Evolutionary conservation across 2,113 vertebrate species (phyloP).

Genomic region (Scomber scombrus): DNA sequence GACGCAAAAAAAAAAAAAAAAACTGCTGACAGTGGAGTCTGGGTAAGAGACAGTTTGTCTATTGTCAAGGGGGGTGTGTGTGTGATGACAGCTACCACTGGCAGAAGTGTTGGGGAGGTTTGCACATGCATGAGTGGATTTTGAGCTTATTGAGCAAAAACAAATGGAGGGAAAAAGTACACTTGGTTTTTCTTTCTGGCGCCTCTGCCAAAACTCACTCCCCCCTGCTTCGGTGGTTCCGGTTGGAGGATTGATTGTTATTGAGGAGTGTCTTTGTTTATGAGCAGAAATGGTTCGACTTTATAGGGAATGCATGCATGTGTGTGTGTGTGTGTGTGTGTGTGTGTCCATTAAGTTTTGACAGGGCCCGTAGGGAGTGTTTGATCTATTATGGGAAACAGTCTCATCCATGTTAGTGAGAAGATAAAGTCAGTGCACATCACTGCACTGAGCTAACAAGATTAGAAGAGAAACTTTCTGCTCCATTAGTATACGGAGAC

Average conservation of each 20-base stretch:
- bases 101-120: constrained; percentile 46
- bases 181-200: neutral
- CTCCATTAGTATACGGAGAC: constrained; percentile 40
- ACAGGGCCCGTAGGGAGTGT: constrained; percentile 61
- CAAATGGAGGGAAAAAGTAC: constrained; percentile 29
- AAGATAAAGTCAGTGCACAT: constrained; percentile 56
- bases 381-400: constrained; percentile 66
- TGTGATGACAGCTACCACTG: constrained; percentile 56
- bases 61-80: neutral
- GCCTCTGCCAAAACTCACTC: constrained; percentile 70
- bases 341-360: constrained; percentile 51
- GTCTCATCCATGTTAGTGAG: constrained; percentile 15
- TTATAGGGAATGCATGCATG: neutral
- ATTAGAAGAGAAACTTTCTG: constrained; percentile 46
- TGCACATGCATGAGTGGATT: constrained; percentile 37
- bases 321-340: constrained; percentile 3
- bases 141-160: constrained; percentile 3
- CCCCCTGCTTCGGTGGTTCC: constrained; percentile 54
- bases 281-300: constrained; percentile 27
- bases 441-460: constrained; percentile 47
- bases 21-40: constrained; percentile 60
- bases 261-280: constrained; percentile 46
- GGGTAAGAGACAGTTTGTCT: constrained; percentile 29
- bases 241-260: constrained; percentile 53
- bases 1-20: constrained; percentile 34